Conservation (phyloP, 1,140 invertebrate species). For the Zaprionus capensis region DNA sequence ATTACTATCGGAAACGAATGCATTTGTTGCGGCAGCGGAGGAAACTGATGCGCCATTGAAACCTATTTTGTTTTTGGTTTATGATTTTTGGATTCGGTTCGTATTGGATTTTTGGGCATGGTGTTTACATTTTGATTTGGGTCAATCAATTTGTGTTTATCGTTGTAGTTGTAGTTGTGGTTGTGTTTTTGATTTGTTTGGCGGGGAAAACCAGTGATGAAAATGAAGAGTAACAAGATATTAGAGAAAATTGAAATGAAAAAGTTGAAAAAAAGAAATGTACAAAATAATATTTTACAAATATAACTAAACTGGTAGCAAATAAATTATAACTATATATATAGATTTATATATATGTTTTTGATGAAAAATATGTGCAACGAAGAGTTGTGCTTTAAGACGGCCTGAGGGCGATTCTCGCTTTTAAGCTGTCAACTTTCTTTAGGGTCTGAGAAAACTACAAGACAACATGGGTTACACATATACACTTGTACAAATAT, state of each 20-base stretch:
- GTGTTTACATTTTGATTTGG: constrained; percentile 27
- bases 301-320: constrained; percentile 40
- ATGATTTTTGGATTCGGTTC: constrained; percentile 44
- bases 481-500: constrained; percentile 27
- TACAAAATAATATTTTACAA: constrained; percentile 62
- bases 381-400: constrained; percentile 52
- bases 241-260: constrained; percentile 78
- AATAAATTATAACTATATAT: constrained; percentile 15
- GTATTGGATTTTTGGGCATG: constrained; percentile 35
- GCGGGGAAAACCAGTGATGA: constrained; percentile 70
- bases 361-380: constrained; percentile 50
- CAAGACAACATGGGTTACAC: constrained; percentile 40
- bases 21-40: constrained; percentile 88
- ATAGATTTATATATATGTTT: constrained; percentile 30
- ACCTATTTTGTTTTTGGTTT: constrained; percentile 72
- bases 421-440: constrained; percentile 11
- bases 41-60: constrained; percentile 85
- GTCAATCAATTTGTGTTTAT: constrained; percentile 40
- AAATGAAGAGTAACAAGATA: constrained; percentile 80
- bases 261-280: constrained; percentile 29
- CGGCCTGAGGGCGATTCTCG: constrained; percentile 39
- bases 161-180: constrained; percentile 24
- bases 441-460: constrained; percentile 42
- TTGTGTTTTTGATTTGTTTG: constrained; percentile 49
- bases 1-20: constrained; percentile 93